These are phyloP conservation scores for Agapornis roseicollis DNA, from an alignment of 2,113 vertebrate species.

Conservation along the genomic window DNA sequence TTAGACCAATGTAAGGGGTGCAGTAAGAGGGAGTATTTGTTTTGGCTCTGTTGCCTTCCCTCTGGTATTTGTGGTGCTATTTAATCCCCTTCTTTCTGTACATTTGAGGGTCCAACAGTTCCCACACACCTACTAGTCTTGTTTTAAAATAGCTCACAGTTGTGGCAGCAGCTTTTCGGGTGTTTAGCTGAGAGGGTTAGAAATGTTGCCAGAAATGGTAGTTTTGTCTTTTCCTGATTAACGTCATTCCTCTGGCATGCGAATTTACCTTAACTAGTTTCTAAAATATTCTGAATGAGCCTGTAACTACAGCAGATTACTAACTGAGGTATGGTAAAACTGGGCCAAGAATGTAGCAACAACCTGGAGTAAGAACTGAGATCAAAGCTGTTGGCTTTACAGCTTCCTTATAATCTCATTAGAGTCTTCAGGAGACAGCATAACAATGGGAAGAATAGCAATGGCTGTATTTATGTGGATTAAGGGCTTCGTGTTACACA, in stretches of 20 bases:
- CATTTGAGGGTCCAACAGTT: rapidly evolving
- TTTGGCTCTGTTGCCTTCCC: neutral
- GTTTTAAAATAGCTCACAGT: neutral
- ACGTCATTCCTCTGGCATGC: neutral
- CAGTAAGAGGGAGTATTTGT: neutral
- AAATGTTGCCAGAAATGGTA: neutral
- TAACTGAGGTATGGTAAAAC: neutral
- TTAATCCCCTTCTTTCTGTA: conserved; percentile 9
- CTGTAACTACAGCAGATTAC: neutral
- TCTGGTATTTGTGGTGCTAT: neutral
- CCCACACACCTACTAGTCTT: neutral
- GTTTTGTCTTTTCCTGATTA: neutral
- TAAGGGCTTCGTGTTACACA: neutral
- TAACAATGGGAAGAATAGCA: conserved; percentile 9
- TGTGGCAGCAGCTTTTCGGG: neutral
- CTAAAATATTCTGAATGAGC: neutral
- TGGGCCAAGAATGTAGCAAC: neutral
- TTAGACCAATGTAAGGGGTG: rapidly evolving
- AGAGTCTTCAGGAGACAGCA: conserved; percentile 1
- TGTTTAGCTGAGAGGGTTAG: conserved; percentile 5
- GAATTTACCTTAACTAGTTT: neutral
- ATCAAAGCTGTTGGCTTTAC: conserved; percentile 24
- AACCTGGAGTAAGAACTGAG: neutral
- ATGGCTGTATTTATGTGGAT: conserved; percentile 4
- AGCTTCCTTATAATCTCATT: conserved; percentile 45